phyloP scores from a whole-genome alignment of 1,140 invertebrate genomes.

The Oryctes rhinoceros region DNA sequence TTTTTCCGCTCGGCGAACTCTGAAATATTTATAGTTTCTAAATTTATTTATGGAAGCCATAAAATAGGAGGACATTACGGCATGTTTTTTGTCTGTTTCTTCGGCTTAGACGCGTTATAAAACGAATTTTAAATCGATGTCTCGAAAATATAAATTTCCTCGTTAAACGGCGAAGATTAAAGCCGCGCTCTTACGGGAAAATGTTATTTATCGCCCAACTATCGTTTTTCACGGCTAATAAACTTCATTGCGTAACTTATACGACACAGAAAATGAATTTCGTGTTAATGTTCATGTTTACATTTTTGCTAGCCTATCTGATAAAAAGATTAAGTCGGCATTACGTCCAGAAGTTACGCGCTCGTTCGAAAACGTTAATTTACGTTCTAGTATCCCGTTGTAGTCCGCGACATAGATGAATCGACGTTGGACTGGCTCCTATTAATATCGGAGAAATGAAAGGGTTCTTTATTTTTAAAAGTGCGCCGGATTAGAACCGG shows the following conservation, averaged over 20 bases:
- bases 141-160: neutral
- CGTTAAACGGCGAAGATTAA: neutral
- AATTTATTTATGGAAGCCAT: constrained; percentile 21
- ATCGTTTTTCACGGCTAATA: too few species aligned
- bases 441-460: neutral
- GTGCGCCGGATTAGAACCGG: neutral
- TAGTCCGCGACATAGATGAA: neutral
- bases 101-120: neutral
- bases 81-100: constrained; percentile 20
- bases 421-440: neutral
- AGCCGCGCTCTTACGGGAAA: neutral
- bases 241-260: too few species aligned
- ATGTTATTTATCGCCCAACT: neutral
- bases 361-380: constrained; percentile 14
- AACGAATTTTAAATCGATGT: neutral
- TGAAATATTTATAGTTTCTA: neutral
- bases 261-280: too few species aligned
- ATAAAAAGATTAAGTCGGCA: constrained; percentile 9
- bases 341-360: neutral
- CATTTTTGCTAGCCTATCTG: neutral
- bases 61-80: neutral
- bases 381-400: neutral
- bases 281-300: neutral
- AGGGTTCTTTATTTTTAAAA: neutral
- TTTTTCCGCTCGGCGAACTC: too few species aligned